These are phyloP conservation scores for Trissolcus brochymenae DNA, from an alignment of 2,888 invertebrate species.

Conservation along the genomic window DNA sequence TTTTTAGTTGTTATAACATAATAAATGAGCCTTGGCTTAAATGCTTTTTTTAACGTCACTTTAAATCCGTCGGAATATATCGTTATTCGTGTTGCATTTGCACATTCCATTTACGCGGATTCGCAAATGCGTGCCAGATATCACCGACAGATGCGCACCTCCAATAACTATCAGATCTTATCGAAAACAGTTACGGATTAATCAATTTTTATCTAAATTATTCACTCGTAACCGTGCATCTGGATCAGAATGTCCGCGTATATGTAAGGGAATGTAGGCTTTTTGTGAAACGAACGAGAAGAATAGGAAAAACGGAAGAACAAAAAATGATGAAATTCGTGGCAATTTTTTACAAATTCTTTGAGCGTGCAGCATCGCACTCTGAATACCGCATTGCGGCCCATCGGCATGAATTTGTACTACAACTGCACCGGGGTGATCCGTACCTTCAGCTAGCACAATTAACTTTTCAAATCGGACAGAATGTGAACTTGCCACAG, in stretches of 20 bases:
- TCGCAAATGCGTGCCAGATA: no score
- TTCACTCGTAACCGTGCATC: slow-evolving; percentile 10
- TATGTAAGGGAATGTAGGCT: slow-evolving; percentile 2
- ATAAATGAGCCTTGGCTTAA: no score
- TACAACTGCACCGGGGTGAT: slow-evolving; percentile 53
- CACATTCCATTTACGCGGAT: no score
- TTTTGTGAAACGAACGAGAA: slow-evolving; percentile 12
- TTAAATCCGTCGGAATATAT: no score
- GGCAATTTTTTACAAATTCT: slow-evolving; percentile 52
- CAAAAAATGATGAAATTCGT: slow-evolving; percentile 24
- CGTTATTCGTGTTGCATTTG: no score
- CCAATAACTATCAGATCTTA: slow-evolving; percentile 4
- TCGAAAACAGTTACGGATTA: slow-evolving; percentile 2
- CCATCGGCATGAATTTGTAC: slow-evolving; percentile 60
- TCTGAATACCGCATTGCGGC: slow-evolving; percentile 59
- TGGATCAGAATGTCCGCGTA: slow-evolving; percentile 3
- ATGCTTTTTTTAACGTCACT: no score
- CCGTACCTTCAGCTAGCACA: slow-evolving; percentile 46
- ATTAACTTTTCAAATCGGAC: slow-evolving; percentile 58
- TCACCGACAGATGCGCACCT: not conserved
- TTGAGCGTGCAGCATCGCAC: slow-evolving; percentile 50
- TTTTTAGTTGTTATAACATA: no score
- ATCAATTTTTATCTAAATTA: slow-evolving; percentile 17
- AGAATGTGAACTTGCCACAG: slow-evolving; percentile 39
- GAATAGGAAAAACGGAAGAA: slow-evolving; percentile 19